phyloP scores from a whole-genome alignment of 2,113 vertebrate genomes.

The Pollachius pollachius region DNA sequence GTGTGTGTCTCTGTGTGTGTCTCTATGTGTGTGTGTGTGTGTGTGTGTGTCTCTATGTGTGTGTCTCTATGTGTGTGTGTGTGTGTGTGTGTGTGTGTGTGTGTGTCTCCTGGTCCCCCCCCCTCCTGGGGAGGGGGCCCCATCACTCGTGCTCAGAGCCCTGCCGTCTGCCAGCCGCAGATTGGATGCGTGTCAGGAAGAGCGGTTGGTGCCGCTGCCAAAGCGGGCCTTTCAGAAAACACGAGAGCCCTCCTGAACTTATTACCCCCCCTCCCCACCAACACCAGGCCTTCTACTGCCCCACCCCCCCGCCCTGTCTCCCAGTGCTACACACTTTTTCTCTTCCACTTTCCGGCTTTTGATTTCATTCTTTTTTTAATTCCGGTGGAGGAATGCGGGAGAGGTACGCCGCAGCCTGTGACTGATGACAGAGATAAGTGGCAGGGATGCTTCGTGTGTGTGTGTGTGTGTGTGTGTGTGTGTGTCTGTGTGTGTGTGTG shows the following conservation, averaged over 20 bases:
- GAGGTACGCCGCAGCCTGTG: constrained; percentile 33
- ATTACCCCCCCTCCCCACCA: constrained; percentile 31
- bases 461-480: constrained; percentile 8
- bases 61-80: too few relatives aligned
- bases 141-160: constrained; percentile 64
- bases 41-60: too few relatives aligned
- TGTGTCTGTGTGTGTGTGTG: background rate
- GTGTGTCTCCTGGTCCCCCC: constrained; percentile 13
- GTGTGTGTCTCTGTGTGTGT: too few relatives aligned
- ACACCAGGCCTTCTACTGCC: background rate
- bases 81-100: too few relatives aligned
- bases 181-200: constrained; percentile 58
- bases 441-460: constrained; percentile 54
- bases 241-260: constrained; percentile 47
- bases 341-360: constrained; percentile 21
- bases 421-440: constrained; percentile 73
- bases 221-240: constrained; percentile 61
- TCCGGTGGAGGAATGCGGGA: constrained; percentile 28
- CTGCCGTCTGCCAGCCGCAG: constrained; percentile 55
- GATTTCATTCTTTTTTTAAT: constrained; percentile 33
- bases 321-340: constrained; percentile 36
- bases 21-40: too few relatives aligned
- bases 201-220: constrained; percentile 63
- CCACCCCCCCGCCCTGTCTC: background rate
- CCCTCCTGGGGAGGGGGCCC: constrained; percentile 51